Conservation (phyloP, 2,113 vertebrate genomes). For the Crocuta crocuta region DNA sequence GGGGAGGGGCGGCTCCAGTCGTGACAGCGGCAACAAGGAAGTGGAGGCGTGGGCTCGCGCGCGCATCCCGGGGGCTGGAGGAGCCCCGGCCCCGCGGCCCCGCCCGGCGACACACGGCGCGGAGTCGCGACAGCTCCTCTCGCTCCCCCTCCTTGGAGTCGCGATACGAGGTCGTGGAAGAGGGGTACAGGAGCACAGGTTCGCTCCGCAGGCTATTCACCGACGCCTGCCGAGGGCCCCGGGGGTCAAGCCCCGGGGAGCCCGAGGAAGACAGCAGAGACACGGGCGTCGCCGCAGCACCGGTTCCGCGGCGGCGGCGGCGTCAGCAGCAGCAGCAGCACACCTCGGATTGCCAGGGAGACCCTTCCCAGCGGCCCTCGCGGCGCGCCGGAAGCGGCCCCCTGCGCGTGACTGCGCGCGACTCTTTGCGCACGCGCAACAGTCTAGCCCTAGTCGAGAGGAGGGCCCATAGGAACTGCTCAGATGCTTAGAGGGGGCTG, state of each 20-base stretch:
- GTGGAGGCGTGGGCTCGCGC: conserved; percentile 72
- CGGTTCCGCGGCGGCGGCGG: neutral
- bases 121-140: conserved; percentile 59
- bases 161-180: neutral
- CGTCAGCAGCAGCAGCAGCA: neutral
- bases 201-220: conserved; percentile 11
- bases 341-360: conserved; percentile 68
- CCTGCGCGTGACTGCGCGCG: conserved; percentile 57
- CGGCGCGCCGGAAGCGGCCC: conserved; percentile 78
- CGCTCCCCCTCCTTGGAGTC: neutral
- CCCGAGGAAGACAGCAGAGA: conserved; percentile 33
- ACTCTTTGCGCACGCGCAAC: conserved; percentile 67
- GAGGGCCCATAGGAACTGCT: neutral
- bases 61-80: conserved; percentile 78
- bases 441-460: neutral
- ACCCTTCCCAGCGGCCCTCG: conserved; percentile 77
- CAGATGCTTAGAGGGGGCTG: neutral
- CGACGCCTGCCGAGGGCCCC: conserved; percentile 64
- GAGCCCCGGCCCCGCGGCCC: conserved; percentile 73
- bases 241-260: conserved; percentile 68
- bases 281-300: conserved; percentile 11
- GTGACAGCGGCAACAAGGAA: conserved; percentile 64
- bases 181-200: neutral
- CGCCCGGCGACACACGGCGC: conserved; percentile 71
- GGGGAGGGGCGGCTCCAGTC: conserved; percentile 70